These are phyloP conservation scores for Halictus quadricinctus DNA, from an alignment of 2,888 invertebrate species.

Conservation along the genomic window DNA sequence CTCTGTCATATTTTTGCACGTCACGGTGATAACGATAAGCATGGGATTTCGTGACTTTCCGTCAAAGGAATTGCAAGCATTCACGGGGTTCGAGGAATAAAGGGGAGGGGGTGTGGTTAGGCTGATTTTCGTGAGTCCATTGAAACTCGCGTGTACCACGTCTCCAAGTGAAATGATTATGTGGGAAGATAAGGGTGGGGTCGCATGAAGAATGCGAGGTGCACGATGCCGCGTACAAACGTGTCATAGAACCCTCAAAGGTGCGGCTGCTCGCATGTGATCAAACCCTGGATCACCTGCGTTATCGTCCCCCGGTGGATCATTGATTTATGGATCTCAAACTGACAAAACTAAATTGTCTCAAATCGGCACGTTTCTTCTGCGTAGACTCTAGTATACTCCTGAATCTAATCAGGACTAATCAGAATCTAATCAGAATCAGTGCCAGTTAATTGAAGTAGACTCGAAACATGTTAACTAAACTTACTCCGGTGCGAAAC, in stretches of 20 bases:
- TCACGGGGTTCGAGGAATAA: background rate
- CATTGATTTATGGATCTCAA: background rate
- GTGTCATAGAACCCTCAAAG: constrained; percentile 34
- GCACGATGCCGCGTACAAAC: constrained; percentile 40
- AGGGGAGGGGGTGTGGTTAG: constrained; percentile 3
- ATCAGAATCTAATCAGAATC: no score
- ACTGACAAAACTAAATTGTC: background rate
- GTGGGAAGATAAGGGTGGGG: constrained; percentile 67
- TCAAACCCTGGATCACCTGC: constrained; percentile 30
- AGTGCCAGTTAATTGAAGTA: background rate
- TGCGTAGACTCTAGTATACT: background rate
- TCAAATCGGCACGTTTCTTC: background rate
- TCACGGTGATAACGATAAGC: constrained; percentile 19
- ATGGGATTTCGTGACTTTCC: constrained; percentile 18
- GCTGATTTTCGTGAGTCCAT: constrained; percentile 45
- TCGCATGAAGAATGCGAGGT: constrained; percentile 59
- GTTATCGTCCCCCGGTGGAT: background rate
- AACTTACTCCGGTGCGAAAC: background rate
- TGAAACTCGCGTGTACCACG: constrained; percentile 70
- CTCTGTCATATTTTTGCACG: background rate
- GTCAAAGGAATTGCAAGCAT: background rate
- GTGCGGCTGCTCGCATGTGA: constrained; percentile 63
- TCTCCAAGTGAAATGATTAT: constrained; percentile 68
- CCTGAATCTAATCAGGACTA: background rate
- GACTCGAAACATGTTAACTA: background rate